A percentile compares a stretch with the other conserved stretches of the same genome.
Conservation (phyloP, 2,797 vertebrate species). For the Crocodylus rhombifer region DNA sequence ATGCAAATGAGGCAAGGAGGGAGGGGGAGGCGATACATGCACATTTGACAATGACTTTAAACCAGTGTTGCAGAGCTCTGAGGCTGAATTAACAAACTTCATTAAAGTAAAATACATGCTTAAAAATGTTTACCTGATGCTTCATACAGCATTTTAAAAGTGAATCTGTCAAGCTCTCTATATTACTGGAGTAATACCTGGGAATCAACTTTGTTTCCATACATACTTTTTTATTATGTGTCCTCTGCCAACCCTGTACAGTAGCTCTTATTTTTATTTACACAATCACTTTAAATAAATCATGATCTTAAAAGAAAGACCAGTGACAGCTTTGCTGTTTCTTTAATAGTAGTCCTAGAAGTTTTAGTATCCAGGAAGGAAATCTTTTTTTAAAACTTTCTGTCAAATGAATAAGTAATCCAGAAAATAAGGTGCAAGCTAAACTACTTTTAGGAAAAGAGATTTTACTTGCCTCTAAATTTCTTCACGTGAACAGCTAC, state of each 20-base stretch:
- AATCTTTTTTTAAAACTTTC: conserved; percentile 54
- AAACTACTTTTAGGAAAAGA: conserved; percentile 14
- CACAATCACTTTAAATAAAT: conserved; percentile 37
- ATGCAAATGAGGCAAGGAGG: conserved; percentile 87
- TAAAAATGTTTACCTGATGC: conserved; percentile 59
- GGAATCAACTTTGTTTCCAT: conserved; percentile 53
- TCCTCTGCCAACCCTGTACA: not conserved
- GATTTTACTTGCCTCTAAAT: not conserved
- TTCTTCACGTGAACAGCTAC: not conserved
- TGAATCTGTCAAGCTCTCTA: conserved; percentile 61
- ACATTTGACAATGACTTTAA: conserved; percentile 87
- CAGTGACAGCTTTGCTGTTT: not conserved
- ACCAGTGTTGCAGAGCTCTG: conserved; percentile 70
- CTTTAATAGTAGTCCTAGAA: not conserved
- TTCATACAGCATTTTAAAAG: conserved; percentile 64
- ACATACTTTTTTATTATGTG: conserved; percentile 45
- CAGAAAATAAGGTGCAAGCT: rapidly evolving
- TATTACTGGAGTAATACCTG: conserved; percentile 66
- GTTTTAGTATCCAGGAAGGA: not conserved
- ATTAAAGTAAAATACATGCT: conserved; percentile 18
- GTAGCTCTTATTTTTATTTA: conserved; percentile 19
- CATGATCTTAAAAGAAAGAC: not conserved
- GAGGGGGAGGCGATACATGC: conserved; percentile 74
- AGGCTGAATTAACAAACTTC: conserved; percentile 65
- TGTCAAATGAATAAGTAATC: conserved; percentile 15